Base-by-base conservation (phyloP, 23 tunicate species). In the Diplosoma virens region DNA sequence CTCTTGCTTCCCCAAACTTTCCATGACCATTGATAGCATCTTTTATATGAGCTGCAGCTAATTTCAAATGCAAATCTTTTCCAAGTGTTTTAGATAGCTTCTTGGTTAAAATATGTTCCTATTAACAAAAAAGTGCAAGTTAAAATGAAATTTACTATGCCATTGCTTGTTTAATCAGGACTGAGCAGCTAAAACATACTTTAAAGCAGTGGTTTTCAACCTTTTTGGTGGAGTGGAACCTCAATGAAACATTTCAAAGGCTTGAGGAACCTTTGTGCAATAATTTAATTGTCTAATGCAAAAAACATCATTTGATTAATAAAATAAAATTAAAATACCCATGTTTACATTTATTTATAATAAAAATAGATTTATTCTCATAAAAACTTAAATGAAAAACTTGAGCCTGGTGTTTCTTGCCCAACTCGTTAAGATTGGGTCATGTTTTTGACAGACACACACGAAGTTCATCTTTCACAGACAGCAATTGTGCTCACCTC, bases 21-120 rank as follows among this genome's bases (percentile, higher is more conserved):
- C 97, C 97, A 22, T 79, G 48, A 6, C 97, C 90, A 67, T 92
- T 59, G 1, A 85, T 85, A n/a, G 97, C 97, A 81, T 92, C 97
- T 17, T 81, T 69, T 24, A 92, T 85, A 58, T 92, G 93, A 17
- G 92, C 86, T 23, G 92, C 97, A 50, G 97, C 92, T 52, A 92
- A 72, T 18, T 85, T 78, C 25, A 92, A 58, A 33, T 82, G 76
- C 25, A 84, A 65, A 73, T 90, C 79, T 23, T 75, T 79, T 18
- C 41, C 88, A 59, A 83, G 78, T 27, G 54, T 72, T 23, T 65
- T 33, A 23, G 81, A 59, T 37, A 82, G 53, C 24, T 75, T 64
- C 33, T 60, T 82, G 22, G 81, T 82, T 3, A 82, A 48, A 3
- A 22, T 52, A 50, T 82, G 73, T 37, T 64, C 46, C 87, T 82